Percentiles rank a stretch among this genome's conserved stretches.
Conservation (phyloP, 2,797 vertebrate genomes). For the Pyrocephalus nanus region DNA sequence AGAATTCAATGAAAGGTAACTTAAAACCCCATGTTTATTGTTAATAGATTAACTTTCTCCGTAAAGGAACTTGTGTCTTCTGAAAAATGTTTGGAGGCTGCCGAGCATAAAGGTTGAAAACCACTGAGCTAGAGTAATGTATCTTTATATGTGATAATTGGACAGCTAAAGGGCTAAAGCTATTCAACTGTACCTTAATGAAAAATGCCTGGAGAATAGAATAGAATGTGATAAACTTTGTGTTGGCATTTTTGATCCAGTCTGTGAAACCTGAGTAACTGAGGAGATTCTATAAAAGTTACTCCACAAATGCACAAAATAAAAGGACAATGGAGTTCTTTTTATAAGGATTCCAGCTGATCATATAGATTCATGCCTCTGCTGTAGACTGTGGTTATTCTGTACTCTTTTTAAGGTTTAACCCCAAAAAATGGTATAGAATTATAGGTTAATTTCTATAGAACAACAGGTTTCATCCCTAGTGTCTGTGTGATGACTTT, state of each 20-base stretch:
- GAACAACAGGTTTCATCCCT: not conserved
- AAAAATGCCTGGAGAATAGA: constrained; percentile 39
- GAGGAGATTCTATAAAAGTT: constrained; percentile 37
- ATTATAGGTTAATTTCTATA: not conserved
- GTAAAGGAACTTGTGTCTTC: not conserved
- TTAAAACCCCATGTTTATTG: not conserved
- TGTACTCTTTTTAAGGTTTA: not conserved
- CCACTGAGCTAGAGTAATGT: constrained; percentile 44
- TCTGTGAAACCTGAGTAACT: constrained; percentile 22
- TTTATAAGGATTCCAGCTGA: constrained; percentile 32
- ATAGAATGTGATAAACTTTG: constrained; percentile 41
- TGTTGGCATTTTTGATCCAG: constrained; percentile 50
- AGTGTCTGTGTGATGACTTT: not conserved
- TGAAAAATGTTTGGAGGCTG: constrained; percentile 24
- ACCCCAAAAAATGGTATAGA: not conserved
- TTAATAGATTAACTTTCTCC: constrained; percentile 5
- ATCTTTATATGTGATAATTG: constrained; percentile 52
- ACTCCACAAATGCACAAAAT: constrained; percentile 5
- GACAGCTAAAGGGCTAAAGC: constrained; percentile 50
- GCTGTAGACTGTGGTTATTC: not conserved
- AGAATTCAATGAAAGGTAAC: constrained; percentile 50
- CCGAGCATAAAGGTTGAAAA: constrained; percentile 32
- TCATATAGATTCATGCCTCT: not conserved
- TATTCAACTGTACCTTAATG: constrained; percentile 46
- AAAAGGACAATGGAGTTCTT: not conserved